Base-by-base conservation (phyloP, 1,140 invertebrate genomes). In the Drosophila funebris region DNA sequence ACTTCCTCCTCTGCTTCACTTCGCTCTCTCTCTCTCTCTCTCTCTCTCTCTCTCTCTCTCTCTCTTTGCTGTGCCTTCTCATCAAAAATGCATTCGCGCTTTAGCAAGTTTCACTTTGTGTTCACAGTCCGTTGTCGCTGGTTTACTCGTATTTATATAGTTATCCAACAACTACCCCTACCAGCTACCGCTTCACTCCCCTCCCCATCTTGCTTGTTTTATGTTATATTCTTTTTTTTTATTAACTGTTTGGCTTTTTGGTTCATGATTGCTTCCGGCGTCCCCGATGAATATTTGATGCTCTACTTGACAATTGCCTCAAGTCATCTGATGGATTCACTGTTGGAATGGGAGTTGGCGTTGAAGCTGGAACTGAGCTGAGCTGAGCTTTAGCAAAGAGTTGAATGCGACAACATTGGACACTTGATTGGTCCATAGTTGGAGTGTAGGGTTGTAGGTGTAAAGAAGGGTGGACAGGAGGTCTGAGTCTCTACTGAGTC, bases 381-480 rank as follows among this genome's bases (percentile, higher is more conserved):
- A 54, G 39, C 61, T 27, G 18, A 29, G 37, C 48, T 66, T 41
- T 2, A 16, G 20, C 29, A 69, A 60, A 39, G 20, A 41, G 46
- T 61, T 54, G 46, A 60, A 60, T 9, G 14, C 18, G 22, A 2
- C 29, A 6, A 29, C 37, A 33, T 36, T 54, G 71, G 63, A 41
- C 27, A 67, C 48, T 70, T 69, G 52, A 63, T 69, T 68, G 63
- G 56, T 63, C 50, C 58, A 36, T 60, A 36, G 16, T 44, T 5
- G 0, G 11, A 36, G 33, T 4, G 33, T 13, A 5, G 33, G 33
- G 33, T 3, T 36, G 29, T 9, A 31, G 29, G 3, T 4, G 11
- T 0, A 11, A 36, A 13, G 33, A n/a, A 24, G 33, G 50, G 33
- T 24, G 43, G 36, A 22, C 4, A 14, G 36, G 36, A 13, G 37